Percentiles rank a stretch among this genome's conserved stretches.
Evolutionary conservation across 2,113 vertebrate genomes (phyloP).

Genomic region (Pelobates fuscus): DNA sequence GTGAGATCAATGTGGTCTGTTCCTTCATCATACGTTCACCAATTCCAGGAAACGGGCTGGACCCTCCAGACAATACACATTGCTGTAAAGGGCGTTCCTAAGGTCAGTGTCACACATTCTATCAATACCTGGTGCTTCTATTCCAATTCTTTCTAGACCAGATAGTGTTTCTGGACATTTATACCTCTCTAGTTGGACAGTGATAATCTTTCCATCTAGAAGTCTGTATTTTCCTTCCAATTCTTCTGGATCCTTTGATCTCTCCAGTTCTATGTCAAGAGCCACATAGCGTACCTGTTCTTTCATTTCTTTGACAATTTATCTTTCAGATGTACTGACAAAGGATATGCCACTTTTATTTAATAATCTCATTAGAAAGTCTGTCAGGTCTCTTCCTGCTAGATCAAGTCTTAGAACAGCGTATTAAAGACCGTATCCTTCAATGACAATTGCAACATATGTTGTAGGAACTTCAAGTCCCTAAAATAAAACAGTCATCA

Average conservation of each 20-base stretch:
- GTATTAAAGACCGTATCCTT: constrained; percentile 58
- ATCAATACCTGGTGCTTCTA: constrained; percentile 53
- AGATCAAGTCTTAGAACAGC: constrained; percentile 54
- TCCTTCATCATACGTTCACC: constrained; percentile 58
- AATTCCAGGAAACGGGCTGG: constrained; percentile 52
- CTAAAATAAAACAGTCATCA: constrained; percentile 56
- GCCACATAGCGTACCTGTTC: constrained; percentile 52
- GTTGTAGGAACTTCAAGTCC: constrained; percentile 55
- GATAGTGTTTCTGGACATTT: constrained; percentile 60
- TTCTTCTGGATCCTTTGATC: constrained; percentile 35
- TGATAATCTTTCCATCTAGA: constrained; percentile 55
- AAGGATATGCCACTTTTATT: constrained; percentile 62
- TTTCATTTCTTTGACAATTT: constrained; percentile 51
- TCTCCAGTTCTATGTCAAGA: constrained; percentile 55
- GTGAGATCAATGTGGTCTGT: constrained; percentile 46
- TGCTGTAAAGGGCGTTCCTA: constrained; percentile 47
- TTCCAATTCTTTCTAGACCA: constrained; percentile 47
- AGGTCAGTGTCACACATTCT: constrained; percentile 35
- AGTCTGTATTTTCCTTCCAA: constrained; percentile 58
- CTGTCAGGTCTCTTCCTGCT: constrained; percentile 63
- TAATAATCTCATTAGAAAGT: constrained; percentile 66
- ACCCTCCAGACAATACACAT: constrained; percentile 41
- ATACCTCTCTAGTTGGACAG: constrained; percentile 59
- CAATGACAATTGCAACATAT: constrained; percentile 55
- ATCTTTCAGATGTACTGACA: constrained; percentile 58